phyloP scores from a whole-genome alignment of 2,797 vertebrate species.

The Xenops minutus region DNA sequence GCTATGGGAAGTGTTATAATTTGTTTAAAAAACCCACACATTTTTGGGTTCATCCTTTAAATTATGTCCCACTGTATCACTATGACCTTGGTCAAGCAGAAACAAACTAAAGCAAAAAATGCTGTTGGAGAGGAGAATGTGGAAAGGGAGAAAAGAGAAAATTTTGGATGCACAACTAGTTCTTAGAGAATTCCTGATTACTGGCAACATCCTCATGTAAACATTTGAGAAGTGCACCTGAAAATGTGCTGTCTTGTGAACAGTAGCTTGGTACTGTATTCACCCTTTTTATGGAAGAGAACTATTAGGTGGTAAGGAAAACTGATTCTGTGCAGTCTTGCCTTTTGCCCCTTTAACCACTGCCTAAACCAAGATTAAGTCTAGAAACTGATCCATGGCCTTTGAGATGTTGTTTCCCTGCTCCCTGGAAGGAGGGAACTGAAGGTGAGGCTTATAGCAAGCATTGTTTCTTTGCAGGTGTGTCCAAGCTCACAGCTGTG shows the following conservation, averaged over 20 bases:
- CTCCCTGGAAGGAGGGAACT: background rate
- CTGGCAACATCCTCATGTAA: background rate
- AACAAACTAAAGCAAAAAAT: background rate
- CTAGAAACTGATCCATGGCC: background rate
- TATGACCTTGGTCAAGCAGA: background rate
- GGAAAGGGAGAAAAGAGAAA: background rate
- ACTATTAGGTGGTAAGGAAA: background rate
- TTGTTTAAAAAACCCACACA: accelerated
- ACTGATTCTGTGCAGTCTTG: background rate
- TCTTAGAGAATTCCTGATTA: background rate
- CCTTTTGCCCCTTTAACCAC: background rate
- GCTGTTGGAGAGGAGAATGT: background rate
- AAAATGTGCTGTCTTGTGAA: background rate
- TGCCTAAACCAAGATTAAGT: background rate
- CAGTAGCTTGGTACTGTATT: background rate
- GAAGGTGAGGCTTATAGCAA: background rate
- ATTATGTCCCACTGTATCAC: background rate
- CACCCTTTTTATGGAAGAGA: background rate
- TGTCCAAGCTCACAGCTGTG: background rate
- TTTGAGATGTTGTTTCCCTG: background rate
- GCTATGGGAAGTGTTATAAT: background rate
- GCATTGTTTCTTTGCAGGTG: background rate
- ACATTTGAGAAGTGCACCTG: background rate
- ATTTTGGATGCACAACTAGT: background rate
- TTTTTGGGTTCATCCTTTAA: background rate